Evolutionary conservation across 2,888 invertebrate genomes (phyloP), one percentile per base, ranked within the genome.

Genomic region (Tachystola acroxantha): DNA sequence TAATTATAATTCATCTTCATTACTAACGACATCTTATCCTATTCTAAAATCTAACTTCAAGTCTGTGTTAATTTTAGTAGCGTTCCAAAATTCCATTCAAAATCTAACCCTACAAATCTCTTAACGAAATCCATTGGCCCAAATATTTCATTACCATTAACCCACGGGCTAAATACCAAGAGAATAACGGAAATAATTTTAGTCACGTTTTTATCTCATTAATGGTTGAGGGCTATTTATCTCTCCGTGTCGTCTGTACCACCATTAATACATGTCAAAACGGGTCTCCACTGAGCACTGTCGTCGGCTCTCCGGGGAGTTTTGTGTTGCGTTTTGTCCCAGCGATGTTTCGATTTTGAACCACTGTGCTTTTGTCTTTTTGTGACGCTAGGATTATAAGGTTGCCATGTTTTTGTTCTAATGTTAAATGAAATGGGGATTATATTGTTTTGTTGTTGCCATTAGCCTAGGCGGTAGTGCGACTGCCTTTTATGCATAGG

Each of bases 191-290:
- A 62, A 62, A 57, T 54, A 57, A 48, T 51, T 50, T 52, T 51
- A 52, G 70, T 71, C 76, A 77, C 74, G 73, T 79, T 77, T 77
- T 77, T 78, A 75, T 79, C 72, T 79, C 76, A 78, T 80, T 79
- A 79, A 76, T 74, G 73, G 64, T 54, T 54, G 55, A 50, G 50
- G 50, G 64, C 71, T 74, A 78, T 80, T 76, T 80, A 78, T 81
- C 78, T 72, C 58, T 54, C 48, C 57, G 49, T 68, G 70, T 70
- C 71, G 68, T 61, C 65, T 67, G 53, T 61, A 50, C 55, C 46
- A 65, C 64, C 77, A 80, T 81, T 80, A 79, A 79, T 81, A 76
- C 54, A 61, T 67, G 78, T 80, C 80, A 75, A 64, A 77, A 70
- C 50, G 57, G 47, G 24, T 53, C 51, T 48, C 28, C 31, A 22